Evolutionary conservation across 2,797 vertebrate genomes (phyloP).

Genomic region (Sebastes itinus): DNA sequence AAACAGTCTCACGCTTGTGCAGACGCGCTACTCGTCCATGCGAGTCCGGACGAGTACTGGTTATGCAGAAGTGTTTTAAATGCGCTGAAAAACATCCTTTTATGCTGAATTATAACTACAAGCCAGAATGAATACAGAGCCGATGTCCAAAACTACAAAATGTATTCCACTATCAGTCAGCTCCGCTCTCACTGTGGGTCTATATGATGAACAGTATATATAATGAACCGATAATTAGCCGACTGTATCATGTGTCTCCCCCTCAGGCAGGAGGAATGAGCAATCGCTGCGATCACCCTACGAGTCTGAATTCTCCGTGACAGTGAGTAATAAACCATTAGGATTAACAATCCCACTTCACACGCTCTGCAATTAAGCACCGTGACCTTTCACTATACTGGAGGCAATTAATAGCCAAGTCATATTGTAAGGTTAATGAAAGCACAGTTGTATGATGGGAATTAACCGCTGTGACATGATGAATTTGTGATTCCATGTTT

Average conservation of each 20-base stretch:
- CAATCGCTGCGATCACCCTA: conserved; percentile 74
- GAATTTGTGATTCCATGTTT: not conserved
- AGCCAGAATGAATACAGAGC: not conserved
- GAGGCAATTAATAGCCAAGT: conserved; percentile 2
- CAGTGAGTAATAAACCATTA: conserved; percentile 68
- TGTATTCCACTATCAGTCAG: not conserved
- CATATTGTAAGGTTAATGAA: conserved; percentile 29
- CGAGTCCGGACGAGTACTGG: not conserved
- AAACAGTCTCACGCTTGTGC: no score
- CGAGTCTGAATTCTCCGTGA: conserved; percentile 79
- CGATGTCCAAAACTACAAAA: not conserved
- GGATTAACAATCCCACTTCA: conserved; percentile 34
- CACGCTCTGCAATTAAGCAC: conserved; percentile 9
- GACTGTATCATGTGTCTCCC: conserved; percentile 44
- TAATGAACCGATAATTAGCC: conserved; percentile 37
- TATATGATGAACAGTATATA: conserved; percentile 21
- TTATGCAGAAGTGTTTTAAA: no score
- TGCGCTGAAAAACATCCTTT: not conserved
- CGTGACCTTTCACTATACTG: conserved; percentile 31
- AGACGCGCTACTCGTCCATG: not conserved
- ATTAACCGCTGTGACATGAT: conserved; percentile 8
- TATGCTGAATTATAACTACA: not conserved
- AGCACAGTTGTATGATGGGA: not conserved
- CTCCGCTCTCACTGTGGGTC: conserved; percentile 4
- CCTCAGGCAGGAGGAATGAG: conserved; percentile 64